Evolutionary conservation across 2,113 vertebrate genomes (phyloP).

Genomic region (Phodopus roborovskii): DNA sequence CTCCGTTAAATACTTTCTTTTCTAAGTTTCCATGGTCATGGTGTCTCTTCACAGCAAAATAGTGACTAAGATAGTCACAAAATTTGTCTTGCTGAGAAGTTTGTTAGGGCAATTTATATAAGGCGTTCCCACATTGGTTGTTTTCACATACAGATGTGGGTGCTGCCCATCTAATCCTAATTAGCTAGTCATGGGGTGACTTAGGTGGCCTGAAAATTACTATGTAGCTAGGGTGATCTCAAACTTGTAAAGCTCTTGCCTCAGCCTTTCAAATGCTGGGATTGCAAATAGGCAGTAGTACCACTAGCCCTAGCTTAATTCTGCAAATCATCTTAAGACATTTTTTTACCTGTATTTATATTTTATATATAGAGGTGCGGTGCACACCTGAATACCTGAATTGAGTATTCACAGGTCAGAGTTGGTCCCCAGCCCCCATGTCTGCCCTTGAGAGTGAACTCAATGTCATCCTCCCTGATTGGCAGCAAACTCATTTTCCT

Average conservation of each 20-base stretch:
- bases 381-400: not conserved
- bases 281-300: no score
- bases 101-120: not conserved
- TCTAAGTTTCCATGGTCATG: not conserved
- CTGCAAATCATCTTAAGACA: not conserved
- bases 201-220: not conserved
- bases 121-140: not conserved
- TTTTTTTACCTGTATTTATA: not conserved
- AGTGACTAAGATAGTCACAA: not conserved
- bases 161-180: not conserved
- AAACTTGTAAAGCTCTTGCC: not conserved
- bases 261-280: not conserved
- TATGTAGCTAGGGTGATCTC: not conserved
- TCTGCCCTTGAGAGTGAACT: not conserved
- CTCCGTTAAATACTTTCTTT: not conserved
- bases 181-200: not conserved
- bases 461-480: not conserved
- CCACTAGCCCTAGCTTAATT: not conserved
- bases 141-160: not conserved
- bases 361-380: not conserved
- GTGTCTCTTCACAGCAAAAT: not conserved
- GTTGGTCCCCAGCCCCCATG: no score
- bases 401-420: no score
- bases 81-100: not conserved
- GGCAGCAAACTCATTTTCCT: not conserved